Evolutionary conservation across 2,888 invertebrate genomes (phyloP).

Genomic region (Drosophila putrida): DNA sequence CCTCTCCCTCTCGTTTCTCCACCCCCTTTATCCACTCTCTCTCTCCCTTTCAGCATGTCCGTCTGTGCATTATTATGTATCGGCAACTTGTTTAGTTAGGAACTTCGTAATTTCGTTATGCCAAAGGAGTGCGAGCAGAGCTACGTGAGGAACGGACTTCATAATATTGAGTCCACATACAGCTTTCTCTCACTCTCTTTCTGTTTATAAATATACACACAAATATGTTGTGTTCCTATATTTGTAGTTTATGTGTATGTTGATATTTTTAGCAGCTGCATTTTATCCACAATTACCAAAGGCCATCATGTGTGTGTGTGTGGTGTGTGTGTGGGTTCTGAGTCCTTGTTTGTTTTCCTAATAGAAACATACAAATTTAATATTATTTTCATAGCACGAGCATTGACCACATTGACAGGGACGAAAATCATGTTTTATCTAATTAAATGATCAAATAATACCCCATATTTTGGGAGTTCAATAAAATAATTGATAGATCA

Average conservation of each 20-base stretch:
- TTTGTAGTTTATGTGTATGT: constrained; percentile 20
- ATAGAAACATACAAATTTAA: constrained; percentile 77
- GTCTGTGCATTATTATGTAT: constrained; percentile 63
- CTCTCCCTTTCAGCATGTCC: background rate
- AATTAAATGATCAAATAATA: constrained; percentile 17
- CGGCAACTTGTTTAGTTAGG: constrained; percentile 75
- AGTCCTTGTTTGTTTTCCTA: constrained; percentile 68
- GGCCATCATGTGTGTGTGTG: constrained; percentile 7
- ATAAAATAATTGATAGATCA: too few species aligned
- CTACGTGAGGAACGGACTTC: constrained; percentile 38
- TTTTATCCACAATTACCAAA: constrained; percentile 41
- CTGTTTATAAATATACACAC: constrained; percentile 1
- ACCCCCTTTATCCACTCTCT: background rate
- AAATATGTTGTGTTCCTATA: background rate
- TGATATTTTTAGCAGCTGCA: constrained; percentile 45
- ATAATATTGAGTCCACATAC: background rate
- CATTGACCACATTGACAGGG: constrained; percentile 36
- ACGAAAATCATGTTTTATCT: constrained; percentile 1
- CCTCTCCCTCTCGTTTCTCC: background rate
- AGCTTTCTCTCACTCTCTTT: constrained; percentile 3
- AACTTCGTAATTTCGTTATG: constrained; percentile 76
- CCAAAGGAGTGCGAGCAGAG: constrained; percentile 29
- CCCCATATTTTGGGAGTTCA: background rate
- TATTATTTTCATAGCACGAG: constrained; percentile 48
- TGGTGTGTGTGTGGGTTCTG: constrained; percentile 16